Conservation (phyloP, 2,888 invertebrate species). For the Mimas tiliae region DNA sequence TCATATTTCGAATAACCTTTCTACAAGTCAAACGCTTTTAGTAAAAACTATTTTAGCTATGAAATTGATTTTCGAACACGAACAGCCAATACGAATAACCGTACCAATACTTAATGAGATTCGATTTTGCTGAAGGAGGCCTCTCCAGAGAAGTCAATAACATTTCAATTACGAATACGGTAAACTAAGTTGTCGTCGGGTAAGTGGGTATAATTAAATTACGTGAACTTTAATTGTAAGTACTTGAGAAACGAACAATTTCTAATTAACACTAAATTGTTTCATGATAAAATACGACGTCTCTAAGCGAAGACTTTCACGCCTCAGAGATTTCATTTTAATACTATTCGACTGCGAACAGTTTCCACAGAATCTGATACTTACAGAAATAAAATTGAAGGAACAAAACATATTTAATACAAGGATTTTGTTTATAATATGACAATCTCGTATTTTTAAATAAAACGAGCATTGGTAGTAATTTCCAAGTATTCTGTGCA, state of each 20-base stretch:
- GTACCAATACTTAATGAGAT: constrained; percentile 24
- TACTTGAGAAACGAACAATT: constrained; percentile 37
- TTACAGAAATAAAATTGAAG: constrained; percentile 23
- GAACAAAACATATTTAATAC: constrained; percentile 27
- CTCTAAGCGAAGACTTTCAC: constrained; percentile 36
- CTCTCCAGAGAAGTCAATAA: constrained; percentile 35
- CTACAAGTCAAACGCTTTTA: constrained; percentile 35
- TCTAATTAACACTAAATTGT: constrained; percentile 39
- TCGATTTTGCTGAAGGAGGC: constrained; percentile 20
- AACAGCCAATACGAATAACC: constrained; percentile 14
- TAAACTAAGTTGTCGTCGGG: constrained; percentile 19
- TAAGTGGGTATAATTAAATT: constrained; percentile 42
- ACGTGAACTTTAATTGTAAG: constrained; percentile 36
- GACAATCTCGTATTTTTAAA: constrained; percentile 17
- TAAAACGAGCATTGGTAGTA: not conserved
- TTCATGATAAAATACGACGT: constrained; percentile 40
- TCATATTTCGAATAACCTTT: constrained; percentile 50
- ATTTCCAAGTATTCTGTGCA: constrained; percentile 5
- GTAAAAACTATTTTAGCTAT: constrained; percentile 2
- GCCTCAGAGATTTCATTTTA: constrained; percentile 41
- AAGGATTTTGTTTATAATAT: constrained; percentile 14
- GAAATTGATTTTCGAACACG: constrained; percentile 18
- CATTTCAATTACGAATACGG: constrained; percentile 33
- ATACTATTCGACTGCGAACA: constrained; percentile 30
- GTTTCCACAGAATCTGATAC: constrained; percentile 17